Conservation (phyloP, 2,888 invertebrate genomes). For the Scaptodrosophila latifasciaeformis region DNA sequence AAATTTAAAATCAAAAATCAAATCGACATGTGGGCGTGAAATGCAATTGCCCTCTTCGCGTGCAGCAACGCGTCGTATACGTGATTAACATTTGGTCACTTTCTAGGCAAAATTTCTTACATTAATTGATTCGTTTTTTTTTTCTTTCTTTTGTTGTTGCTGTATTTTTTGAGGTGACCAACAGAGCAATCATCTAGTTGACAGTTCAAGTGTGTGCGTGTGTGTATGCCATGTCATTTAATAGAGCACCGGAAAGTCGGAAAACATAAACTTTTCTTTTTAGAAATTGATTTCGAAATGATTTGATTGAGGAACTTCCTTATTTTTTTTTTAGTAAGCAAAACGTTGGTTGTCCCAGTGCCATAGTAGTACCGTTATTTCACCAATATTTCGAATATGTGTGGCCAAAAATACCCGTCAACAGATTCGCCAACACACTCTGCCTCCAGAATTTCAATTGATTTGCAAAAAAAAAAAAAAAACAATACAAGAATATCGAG, state of each 20-base stretch:
- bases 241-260: constrained; percentile 40
- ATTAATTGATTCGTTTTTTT: constrained; percentile 38
- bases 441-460: constrained; percentile 49
- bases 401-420: neutral
- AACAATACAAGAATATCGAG: constrained; percentile 28
- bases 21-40: constrained; percentile 50
- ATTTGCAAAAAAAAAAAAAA: constrained; percentile 7
- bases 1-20: constrained; percentile 15
- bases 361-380: constrained; percentile 48
- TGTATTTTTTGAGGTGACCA: constrained; percentile 13
- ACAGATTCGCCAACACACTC: constrained; percentile 34
- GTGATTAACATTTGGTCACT: constrained; percentile 43
- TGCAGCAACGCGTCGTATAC: constrained; percentile 41
- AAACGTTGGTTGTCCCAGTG: constrained; percentile 28
- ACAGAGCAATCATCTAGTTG: constrained; percentile 15
- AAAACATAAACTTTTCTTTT: too few relatives aligned
- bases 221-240: constrained; percentile 52
- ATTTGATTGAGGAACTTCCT: neutral
- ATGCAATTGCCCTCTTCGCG: constrained; percentile 13
- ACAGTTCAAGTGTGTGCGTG: constrained; percentile 34
- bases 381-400: constrained; percentile 37
- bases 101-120: constrained; percentile 45
- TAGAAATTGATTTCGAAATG: constrained; percentile 31
- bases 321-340: neutral
- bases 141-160: neutral